Evolutionary conservation across 2,113 vertebrate genomes (phyloP).

Genomic region (Pteronura brasiliensis): DNA sequence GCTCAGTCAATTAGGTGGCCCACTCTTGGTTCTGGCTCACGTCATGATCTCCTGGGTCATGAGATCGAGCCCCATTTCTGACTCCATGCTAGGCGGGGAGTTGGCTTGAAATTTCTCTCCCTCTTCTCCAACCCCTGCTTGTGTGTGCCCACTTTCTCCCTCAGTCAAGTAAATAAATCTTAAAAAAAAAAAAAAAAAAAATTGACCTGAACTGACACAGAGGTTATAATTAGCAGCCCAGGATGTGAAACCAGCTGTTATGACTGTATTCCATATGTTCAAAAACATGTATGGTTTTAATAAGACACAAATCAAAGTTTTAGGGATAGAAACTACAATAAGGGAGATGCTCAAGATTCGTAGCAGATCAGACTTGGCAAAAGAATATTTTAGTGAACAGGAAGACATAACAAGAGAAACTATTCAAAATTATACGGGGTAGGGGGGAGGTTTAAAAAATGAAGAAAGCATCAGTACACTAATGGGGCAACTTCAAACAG

Average conservation of each 20-base stretch:
- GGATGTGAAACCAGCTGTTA: not conserved
- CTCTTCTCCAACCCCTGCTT: not conserved
- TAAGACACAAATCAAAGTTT: not conserved
- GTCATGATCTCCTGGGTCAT: not conserved
- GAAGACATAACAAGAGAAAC: not conserved
- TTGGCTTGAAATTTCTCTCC: not conserved
- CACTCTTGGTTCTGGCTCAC: not conserved
- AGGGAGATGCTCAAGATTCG: not conserved
- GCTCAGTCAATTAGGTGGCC: not conserved
- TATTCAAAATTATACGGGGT: not conserved
- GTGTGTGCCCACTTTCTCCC: not conserved
- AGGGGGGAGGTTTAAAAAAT: not conserved
- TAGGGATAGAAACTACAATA: not conserved
- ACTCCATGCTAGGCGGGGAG: not conserved
- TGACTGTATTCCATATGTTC: not conserved
- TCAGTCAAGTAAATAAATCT: not conserved
- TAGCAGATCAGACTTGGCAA: not conserved
- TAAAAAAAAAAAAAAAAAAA: not conserved
- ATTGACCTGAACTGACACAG: not conserved
- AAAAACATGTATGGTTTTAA: not conserved
- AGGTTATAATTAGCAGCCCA: not conserved
- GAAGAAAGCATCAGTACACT: not conserved
- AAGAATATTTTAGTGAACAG: conserved; percentile 14
- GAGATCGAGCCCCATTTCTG: not conserved
- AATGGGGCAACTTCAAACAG: not conserved